Percentiles rank a stretch among this genome's conserved stretches.
Evolutionary conservation across 2,888 invertebrate genomes (phyloP).

Genomic region (Cordilura impudica): DNA sequence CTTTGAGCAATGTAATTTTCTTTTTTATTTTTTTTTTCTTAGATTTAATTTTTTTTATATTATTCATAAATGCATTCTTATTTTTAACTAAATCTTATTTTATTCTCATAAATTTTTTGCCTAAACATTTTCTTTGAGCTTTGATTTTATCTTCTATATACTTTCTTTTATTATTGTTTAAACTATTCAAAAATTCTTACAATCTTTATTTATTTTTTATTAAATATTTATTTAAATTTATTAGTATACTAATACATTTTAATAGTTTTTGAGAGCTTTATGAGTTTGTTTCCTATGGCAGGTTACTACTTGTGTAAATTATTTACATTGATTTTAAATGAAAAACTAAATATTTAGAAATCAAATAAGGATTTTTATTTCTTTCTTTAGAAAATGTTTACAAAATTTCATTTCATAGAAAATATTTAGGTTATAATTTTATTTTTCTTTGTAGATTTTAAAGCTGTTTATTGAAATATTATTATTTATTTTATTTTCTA

Average conservation of each 20-base stretch:
- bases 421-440: conserved; percentile 13
- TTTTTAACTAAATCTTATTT: conserved; percentile 21
- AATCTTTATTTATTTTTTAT: conserved; percentile 15
- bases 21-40: conserved; percentile 17
- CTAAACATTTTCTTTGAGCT: conserved; percentile 46
- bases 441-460: background rate
- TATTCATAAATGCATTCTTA: conserved; percentile 34
- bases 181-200: conserved; percentile 9
- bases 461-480: conserved; percentile 44
- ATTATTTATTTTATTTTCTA: background rate
- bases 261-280: background rate
- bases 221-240: conserved; percentile 9
- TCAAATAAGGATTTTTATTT: background rate
- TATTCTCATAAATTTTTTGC: background rate
- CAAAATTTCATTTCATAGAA: background rate
- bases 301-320: conserved; percentile 57
- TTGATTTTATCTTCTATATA: conserved; percentile 38
- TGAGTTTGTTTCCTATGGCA: conserved; percentile 35
- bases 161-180: conserved; percentile 33
- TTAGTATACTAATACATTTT: conserved; percentile 25
- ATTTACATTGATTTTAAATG: conserved; percentile 61
- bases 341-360: background rate
- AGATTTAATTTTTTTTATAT: background rate
- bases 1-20: conserved; percentile 53
- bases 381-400: background rate